Base-by-base conservation (phyloP, 1,140 invertebrate species). In the Babylonia areolata region DNA sequence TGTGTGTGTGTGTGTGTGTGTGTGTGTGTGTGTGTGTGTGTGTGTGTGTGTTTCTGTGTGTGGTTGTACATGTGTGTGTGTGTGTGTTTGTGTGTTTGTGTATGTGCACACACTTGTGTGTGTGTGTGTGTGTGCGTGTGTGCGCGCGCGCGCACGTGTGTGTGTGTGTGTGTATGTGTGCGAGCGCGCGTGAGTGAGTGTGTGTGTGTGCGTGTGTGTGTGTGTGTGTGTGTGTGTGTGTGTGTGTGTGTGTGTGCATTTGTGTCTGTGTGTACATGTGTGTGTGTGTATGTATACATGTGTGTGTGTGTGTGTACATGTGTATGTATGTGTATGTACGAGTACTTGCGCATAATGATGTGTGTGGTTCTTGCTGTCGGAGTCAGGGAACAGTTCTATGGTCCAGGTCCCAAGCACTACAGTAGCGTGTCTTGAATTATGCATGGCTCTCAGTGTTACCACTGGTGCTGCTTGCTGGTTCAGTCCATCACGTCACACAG, bases 101-200 rank as follows among this genome's bases (percentile, higher is more conserved):
- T n/a, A n/a, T n/a, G n/a, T n/a, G n/a, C n/a, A n/a, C n/a, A n/a
- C n/a, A n/a, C n/a, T n/a, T n/a, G n/a, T n/a, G n/a, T n/a, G n/a
- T n/a, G n/a, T n/a, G n/a, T n/a, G n/a, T n/a, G 46, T 51, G 71
- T 73, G 71, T 73, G 71, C 28, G 35, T 31, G 71, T 73, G 71
- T 73, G 71, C 28, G 71, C 28, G n/a, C 28, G n/a, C 28, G 35
- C 28, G 71, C 11, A 28, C 28, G 71, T n/a, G 71, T 35, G 28
- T n/a, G 71, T 73, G 28, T 73, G 71, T 73, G 71, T 73, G 35
- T 73, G 71, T 35, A n/a, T 73, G 71, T 73, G 71, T 35, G 71
- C 11, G 28, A 11, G 6, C n/a, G n/a, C n/a, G n/a, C n/a, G n/a
- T n/a, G n/a, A n/a, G n/a, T n/a, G n/a, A n/a, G n/a, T n/a, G n/a